These are phyloP conservation scores for Australoheros scitulus DNA, from an alignment of 2,113 vertebrate species.

Conservation along the genomic window DNA sequence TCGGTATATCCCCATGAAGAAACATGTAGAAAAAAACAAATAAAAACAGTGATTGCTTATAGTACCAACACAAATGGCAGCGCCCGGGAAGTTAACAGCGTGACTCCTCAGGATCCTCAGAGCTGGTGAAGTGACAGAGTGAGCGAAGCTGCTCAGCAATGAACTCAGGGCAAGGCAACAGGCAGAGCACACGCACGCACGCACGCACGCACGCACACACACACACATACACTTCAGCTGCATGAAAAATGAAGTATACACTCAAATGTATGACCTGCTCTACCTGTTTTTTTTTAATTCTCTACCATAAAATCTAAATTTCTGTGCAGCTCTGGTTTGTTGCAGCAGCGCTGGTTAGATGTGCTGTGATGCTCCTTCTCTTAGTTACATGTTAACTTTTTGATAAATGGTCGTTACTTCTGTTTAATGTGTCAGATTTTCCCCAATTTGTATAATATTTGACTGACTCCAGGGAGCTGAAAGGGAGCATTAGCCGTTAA, in stretches of 20 bases:
- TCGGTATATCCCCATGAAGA: neutral
- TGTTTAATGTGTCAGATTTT: neutral
- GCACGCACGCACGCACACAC: too few relatives aligned
- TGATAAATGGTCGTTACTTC: neutral
- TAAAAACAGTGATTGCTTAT: neutral
- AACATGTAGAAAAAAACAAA: neutral
- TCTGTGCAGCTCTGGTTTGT: neutral
- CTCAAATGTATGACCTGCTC: too few relatives aligned
- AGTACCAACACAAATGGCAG: too few relatives aligned
- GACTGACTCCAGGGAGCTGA: neutral
- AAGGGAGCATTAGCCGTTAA: neutral
- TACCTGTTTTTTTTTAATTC: neutral
- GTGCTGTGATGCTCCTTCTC: neutral
- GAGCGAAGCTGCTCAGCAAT: neutral
- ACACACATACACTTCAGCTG: neutral
- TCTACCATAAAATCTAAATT: neutral
- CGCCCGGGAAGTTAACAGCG: too few relatives aligned
- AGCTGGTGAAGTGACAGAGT: neutral
- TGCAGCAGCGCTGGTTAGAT: neutral
- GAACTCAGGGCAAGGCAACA: too few relatives aligned
- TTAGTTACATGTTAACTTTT: neutral
- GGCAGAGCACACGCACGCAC: too few relatives aligned
- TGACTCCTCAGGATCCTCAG: neutral
- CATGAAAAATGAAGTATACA: too few relatives aligned
- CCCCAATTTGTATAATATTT: neutral